Evolutionary conservation across 2,113 vertebrate species (phyloP), one percentile per base, ranked within the genome.

Genomic region (Strix aluco): DNA sequence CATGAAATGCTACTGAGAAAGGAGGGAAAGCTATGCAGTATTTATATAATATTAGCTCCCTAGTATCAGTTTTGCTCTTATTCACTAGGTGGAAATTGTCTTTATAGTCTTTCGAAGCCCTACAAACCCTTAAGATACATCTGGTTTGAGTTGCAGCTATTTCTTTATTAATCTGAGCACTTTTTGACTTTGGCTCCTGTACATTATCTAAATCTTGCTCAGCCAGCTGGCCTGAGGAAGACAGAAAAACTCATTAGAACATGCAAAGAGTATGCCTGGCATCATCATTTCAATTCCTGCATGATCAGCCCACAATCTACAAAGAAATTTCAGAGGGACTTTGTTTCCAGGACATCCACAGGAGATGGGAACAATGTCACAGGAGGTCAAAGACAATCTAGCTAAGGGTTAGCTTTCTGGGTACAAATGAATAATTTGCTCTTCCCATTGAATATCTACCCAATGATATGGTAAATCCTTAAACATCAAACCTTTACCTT

Each of bases 171-270:
- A 81, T 65, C 20, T 78, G 42, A 74, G 22, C 6, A 58, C 42
- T 70, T 91, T 88, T 59, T 95, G 79, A 70, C 78, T 80, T 92
- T 88, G 16, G 18, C 3, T 90, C 29, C 66, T 40, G 14, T 80
- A 79, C 25, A 17, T 85, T 93, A 75, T 55, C 73, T 88, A 75
- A 80, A 82, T 26, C 23, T 85, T 87, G 5, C 71, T 80, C 66
- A 61, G 78, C 88, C 90, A 97, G 74, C 81, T 93, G 94, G 82
- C 79, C 79, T 82, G 61, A 75, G 42, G 30, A 95, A 81, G 47
- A 85, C 10, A 82, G 34, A 2, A 94, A 65, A 94, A 77, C 49
- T 92, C 72, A 92, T 96, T 91, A 94, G 46, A 92, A 95, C 58
- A 93, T 55, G 58, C 57, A 90, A 88, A 94, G 79, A 90, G 63